These are phyloP conservation scores for Oxytorus armatus DNA, from an alignment of 2,888 invertebrate species.

Conservation along the genomic window DNA sequence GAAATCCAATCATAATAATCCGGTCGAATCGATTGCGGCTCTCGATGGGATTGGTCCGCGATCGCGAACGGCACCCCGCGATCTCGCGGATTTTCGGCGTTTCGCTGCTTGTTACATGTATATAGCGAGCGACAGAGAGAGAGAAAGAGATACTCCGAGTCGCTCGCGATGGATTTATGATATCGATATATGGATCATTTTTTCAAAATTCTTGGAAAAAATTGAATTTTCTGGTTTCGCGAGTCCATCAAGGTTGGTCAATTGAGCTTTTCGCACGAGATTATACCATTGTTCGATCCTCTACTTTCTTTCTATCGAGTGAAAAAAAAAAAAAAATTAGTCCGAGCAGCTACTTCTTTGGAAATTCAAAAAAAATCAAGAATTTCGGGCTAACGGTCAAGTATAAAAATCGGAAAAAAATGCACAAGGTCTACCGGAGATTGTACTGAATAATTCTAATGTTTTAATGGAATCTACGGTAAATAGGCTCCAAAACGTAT, in stretches of 20 bases:
- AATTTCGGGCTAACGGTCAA: too few species aligned
- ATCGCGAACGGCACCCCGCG: conserved; percentile 64
- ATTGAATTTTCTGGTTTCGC: not conserved
- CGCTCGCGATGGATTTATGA: not conserved
- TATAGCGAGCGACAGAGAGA: too few species aligned
- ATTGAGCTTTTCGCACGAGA: too few species aligned
- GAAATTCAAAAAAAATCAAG: too few species aligned
- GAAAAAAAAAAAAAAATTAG: too few species aligned
- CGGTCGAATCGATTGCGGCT: conserved; percentile 82
- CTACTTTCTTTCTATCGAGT: too few species aligned
- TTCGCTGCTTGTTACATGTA: not conserved
- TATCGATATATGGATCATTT: not conserved
- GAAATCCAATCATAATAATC: conserved; percentile 84
- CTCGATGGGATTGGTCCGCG: conserved; percentile 83
- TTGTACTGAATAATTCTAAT: too few species aligned
- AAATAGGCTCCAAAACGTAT: not conserved
- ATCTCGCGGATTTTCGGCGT: conserved; percentile 17
- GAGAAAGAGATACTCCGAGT: not conserved
- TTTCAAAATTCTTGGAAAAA: not conserved
- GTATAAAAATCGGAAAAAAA: too few species aligned
- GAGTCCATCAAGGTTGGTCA: too few species aligned
- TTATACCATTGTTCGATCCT: too few species aligned
- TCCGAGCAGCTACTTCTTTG: too few species aligned
- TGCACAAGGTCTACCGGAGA: too few species aligned
- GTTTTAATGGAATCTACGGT: not conserved